Conservation (phyloP, 2,113 vertebrate species). For the Echinops telfairi region DNA sequence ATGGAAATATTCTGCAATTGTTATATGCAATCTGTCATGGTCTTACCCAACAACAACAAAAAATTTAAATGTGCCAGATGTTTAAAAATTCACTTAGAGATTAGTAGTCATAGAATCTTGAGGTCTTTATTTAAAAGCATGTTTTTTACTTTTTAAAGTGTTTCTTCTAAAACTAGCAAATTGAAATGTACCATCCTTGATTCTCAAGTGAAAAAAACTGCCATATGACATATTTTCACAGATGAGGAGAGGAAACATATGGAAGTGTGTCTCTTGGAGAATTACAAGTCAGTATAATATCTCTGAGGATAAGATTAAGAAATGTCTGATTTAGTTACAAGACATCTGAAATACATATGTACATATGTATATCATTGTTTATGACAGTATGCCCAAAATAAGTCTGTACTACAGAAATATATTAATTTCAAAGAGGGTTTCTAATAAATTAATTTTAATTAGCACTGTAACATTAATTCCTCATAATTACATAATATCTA, state of each 20-base stretch:
- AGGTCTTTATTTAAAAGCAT: background rate
- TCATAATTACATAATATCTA: background rate
- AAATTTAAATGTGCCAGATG: background rate
- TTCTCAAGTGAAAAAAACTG: constrained; percentile 42
- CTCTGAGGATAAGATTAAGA: constrained; percentile 42
- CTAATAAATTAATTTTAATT: constrained; percentile 5
- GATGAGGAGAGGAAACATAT: constrained; percentile 64
- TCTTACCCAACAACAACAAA: background rate
- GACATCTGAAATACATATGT: constrained; percentile 26
- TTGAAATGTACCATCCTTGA: constrained; percentile 27
- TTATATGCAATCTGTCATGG: background rate
- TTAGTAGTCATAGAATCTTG: background rate
- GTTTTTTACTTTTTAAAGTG: constrained; percentile 41
- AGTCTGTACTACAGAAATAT: background rate
- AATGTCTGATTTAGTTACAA: constrained; percentile 51
- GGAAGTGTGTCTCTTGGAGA: constrained; percentile 31
- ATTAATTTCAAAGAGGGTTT: background rate
- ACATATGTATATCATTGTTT: background rate
- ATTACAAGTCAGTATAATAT: constrained; percentile 8
- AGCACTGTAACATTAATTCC: background rate
- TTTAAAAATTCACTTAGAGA: constrained; percentile 7
- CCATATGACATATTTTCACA: constrained; percentile 61
- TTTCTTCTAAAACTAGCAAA: constrained; percentile 57
- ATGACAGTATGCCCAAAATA: constrained; percentile 33
- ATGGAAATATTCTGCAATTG: background rate